Conservation (phyloP, 2,113 vertebrate species). For the Chunga burmeisteri region DNA sequence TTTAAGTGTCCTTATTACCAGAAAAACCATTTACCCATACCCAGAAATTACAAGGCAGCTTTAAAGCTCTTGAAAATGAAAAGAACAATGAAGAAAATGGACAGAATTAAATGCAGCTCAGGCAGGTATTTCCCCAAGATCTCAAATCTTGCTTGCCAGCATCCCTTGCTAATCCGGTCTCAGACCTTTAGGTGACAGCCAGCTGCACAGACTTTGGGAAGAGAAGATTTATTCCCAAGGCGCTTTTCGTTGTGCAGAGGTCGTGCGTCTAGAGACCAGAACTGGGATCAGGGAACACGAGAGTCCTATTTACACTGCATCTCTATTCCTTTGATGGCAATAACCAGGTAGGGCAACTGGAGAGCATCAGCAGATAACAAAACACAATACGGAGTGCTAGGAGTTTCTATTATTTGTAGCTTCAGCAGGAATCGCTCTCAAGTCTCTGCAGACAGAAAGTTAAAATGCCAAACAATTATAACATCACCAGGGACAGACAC, state of each 20-base stretch:
- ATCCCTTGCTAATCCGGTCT: not conserved
- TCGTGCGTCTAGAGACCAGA: not conserved
- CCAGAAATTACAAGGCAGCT: not conserved
- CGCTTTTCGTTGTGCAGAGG: not conserved
- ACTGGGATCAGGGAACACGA: not conserved
- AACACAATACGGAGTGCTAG: not conserved
- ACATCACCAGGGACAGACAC: not conserved
- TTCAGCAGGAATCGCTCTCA: slow-evolving; percentile 4
- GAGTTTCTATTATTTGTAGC: not conserved
- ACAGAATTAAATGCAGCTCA: not conserved
- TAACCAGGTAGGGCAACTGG: not conserved
- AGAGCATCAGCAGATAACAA: not conserved
- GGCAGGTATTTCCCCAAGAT: not conserved
- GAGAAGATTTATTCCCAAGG: not conserved
- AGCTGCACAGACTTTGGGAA: not conserved
- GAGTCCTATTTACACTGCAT: not conserved
- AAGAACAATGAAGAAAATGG: not conserved
- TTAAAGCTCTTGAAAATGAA: not conserved
- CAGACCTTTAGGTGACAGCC: not conserved
- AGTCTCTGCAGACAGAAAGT: not conserved
- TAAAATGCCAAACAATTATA: slow-evolving; percentile 22
- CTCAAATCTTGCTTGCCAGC: not conserved
- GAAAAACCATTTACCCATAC: not conserved
- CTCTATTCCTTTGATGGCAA: not conserved
- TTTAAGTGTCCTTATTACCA: not conserved